A percentile compares a stretch with the other conserved stretches of the same genome.
These are phyloP conservation scores for Bugula neritina DNA, from an alignment of 2,888 invertebrate genomes.

Conservation along the genomic window DNA sequence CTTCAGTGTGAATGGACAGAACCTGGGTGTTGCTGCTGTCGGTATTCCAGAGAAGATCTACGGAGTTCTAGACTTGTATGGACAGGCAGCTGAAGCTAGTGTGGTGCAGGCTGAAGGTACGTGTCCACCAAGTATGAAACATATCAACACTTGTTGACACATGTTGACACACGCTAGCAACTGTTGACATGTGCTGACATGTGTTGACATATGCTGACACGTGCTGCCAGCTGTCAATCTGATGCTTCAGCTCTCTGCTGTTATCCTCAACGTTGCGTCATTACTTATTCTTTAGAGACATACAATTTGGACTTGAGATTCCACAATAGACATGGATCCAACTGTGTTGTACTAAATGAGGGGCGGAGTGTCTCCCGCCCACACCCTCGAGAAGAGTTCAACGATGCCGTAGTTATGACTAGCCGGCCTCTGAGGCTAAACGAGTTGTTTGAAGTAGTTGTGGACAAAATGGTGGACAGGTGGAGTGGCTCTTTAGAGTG, in stretches of 20 bases:
- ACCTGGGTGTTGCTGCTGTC: conserved; percentile 77
- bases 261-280: no score
- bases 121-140: no score
- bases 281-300: background rate
- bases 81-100: conserved; percentile 50
- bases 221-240: no score
- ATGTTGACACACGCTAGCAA: no score
- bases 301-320: conserved; percentile 64
- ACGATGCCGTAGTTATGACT: conserved; percentile 86
- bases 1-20: conserved; percentile 82
- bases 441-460: conserved; percentile 82
- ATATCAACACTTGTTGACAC: no score
- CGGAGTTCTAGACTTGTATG: conserved; percentile 91
- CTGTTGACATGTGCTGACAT: background rate
- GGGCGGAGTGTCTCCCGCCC: conserved; percentile 79
- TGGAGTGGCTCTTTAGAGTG: conserved; percentile 91
- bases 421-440: conserved; percentile 79
- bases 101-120: conserved; percentile 34
- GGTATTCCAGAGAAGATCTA: conserved; percentile 75
- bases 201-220: background rate
- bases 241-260: no score
- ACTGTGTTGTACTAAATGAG: conserved; percentile 76
- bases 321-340: conserved; percentile 80
- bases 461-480: conserved; percentile 83
- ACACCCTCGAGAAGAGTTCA: conserved; percentile 83